Percentiles rank a stretch among this genome's conserved stretches.
phyloP scores from a whole-genome alignment of 2,113 vertebrate genomes.

The Chloropsis hardwickii region DNA sequence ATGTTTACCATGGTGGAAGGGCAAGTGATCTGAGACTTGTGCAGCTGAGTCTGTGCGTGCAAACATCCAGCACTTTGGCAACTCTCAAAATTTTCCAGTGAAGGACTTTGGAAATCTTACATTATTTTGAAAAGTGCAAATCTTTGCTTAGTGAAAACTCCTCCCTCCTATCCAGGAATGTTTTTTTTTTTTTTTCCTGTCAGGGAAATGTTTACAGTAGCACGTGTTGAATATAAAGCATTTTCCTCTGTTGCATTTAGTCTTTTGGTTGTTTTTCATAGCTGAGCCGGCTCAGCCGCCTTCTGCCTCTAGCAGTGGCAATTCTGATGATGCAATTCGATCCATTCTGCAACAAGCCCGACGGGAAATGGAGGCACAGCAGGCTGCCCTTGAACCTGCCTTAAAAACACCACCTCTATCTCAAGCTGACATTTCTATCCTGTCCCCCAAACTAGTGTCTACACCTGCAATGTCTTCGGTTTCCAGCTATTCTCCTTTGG shows the following conservation, averaged over 20 bases:
- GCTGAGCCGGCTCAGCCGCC: constrained; percentile 86
- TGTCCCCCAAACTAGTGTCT: constrained; percentile 82
- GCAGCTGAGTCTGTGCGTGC: background rate
- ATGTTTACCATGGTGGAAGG: background rate
- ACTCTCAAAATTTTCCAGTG: background rate
- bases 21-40: background rate
- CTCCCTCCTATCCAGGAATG: constrained; percentile 7
- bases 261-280: constrained; percentile 63
- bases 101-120: constrained; percentile 15
- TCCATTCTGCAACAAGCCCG: constrained; percentile 95
- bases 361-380: constrained; percentile 93
- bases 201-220: constrained; percentile 27
- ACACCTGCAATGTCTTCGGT: constrained; percentile 77
- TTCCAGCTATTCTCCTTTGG: constrained; percentile 84
- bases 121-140: background rate
- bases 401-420: constrained; percentile 86
- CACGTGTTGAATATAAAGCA: constrained; percentile 34
- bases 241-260: constrained; percentile 58
- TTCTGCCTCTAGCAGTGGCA: constrained; percentile 75
- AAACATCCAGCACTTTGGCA: background rate
- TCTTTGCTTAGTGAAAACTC: background rate
- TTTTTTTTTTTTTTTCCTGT: background rate
- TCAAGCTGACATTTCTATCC: constrained; percentile 83
- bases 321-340: constrained; percentile 92
- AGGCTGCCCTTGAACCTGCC: constrained; percentile 88